A percentile compares a stretch with the other conserved stretches of the same genome.
Evolutionary conservation across 2,888 invertebrate species (phyloP).

Genomic region (Hydraecia micacea): DNA sequence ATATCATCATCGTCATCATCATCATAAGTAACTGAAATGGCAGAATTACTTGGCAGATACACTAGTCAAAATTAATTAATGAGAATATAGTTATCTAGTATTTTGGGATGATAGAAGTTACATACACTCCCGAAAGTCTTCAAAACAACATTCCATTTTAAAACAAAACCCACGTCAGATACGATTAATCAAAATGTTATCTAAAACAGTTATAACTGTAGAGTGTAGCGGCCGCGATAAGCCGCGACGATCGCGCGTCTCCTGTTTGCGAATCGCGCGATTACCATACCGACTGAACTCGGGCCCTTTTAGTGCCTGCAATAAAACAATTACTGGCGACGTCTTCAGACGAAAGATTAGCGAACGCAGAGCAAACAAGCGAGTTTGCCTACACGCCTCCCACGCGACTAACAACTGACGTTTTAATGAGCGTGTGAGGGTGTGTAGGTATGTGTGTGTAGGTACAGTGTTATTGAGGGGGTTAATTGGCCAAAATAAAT

Average conservation of each 20-base stretch:
- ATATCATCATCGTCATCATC: background rate
- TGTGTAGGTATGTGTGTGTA: slow-evolving; percentile 18
- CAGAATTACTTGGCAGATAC: background rate
- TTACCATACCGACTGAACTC: slow-evolving; percentile 69
- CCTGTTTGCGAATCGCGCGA: slow-evolving; percentile 78
- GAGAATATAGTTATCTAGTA: background rate
- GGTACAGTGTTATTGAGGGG: background rate
- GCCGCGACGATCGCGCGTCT: slow-evolving; percentile 61
- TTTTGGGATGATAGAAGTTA: background rate
- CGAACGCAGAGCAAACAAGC: slow-evolving; percentile 45
- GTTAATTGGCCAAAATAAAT: background rate
- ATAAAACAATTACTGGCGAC: slow-evolving; percentile 69
- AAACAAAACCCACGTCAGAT: slow-evolving; percentile 20
- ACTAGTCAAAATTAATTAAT: background rate
- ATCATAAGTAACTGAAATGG: background rate
- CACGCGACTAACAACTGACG: slow-evolving; percentile 6
- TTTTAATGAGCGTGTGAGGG: slow-evolving; percentile 39
- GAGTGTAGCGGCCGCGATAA: slow-evolving; percentile 60
- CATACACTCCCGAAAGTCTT: no score
- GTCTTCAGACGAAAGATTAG: slow-evolving; percentile 58
- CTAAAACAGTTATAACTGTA: slow-evolving; percentile 60
- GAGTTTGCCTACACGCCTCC: slow-evolving; percentile 36
- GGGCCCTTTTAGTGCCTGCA: slow-evolving; percentile 68
- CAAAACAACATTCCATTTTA: background rate
- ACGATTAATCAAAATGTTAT: slow-evolving; percentile 65